phyloP scores from a whole-genome alignment of 2,797 vertebrate species.

The Aphelocoma californica region DNA sequence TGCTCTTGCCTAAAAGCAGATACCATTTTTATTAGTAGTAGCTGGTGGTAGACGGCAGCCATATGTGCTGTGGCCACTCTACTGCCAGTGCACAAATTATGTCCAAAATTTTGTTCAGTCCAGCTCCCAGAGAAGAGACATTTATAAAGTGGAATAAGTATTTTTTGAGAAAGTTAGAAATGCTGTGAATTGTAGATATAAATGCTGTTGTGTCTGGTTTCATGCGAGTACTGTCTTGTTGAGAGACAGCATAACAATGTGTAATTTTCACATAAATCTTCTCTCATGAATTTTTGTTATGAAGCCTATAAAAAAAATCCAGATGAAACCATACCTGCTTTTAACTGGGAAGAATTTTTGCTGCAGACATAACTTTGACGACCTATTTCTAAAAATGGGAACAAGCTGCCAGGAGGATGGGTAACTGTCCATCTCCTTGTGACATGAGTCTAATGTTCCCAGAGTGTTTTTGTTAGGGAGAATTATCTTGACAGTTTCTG shows the following conservation, averaged over 20 bases:
- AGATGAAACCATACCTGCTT: neutral
- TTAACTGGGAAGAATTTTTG: neutral
- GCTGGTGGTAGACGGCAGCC: neutral
- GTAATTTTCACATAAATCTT: neutral
- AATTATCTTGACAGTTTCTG: neutral
- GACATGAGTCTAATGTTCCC: neutral
- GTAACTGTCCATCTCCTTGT: neutral
- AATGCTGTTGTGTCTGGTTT: neutral
- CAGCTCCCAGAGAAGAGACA: neutral
- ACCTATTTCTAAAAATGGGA: neutral
- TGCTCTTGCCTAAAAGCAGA: neutral
- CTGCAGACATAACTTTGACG: neutral
- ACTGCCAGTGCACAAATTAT: neutral
- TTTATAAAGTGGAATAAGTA: neutral
- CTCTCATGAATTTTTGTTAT: neutral
- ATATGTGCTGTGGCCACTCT: neutral
- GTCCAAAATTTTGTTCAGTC: neutral
- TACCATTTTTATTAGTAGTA: neutral
- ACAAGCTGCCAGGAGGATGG: neutral
- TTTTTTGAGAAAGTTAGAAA: neutral
- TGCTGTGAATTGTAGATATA: neutral
- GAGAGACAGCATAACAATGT: neutral
- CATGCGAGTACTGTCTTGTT: neutral
- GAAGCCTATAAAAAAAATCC: neutral
- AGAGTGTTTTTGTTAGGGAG: neutral